Evolutionary conservation across 1,140 invertebrate genomes (phyloP).

Genomic region (Aphidius gifuensis): DNA sequence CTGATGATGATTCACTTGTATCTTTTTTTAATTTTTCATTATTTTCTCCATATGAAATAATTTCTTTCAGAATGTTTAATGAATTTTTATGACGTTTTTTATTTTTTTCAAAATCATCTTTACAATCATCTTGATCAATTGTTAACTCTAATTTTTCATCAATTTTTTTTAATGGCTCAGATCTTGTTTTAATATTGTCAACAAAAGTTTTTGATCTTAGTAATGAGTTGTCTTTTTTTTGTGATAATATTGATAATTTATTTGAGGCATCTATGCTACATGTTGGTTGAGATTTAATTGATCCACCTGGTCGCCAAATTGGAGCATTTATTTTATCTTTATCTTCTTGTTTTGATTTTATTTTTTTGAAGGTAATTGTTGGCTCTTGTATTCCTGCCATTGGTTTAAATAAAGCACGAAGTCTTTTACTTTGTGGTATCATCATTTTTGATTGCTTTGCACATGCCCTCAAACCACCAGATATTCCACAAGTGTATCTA

Average conservation of each 20-base stretch:
- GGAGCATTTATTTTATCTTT: background rate
- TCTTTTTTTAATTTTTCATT: slow-evolving; percentile 11
- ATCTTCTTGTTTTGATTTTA: background rate
- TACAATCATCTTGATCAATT: background rate
- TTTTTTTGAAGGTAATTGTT: background rate
- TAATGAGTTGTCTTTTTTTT: background rate
- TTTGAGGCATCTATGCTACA: no score
- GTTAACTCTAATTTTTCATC: background rate
- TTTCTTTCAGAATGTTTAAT: slow-evolving; percentile 28
- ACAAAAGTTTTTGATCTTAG: slow-evolving; percentile 4
- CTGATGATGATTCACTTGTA: background rate
- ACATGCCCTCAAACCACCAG: background rate
- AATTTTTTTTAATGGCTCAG: background rate
- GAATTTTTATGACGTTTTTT: slow-evolving; percentile 5
- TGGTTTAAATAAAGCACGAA: slow-evolving; percentile 6
- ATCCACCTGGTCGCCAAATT: no score
- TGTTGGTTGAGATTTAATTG: no score
- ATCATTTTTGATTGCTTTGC: slow-evolving; percentile 12
- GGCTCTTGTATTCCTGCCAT: slow-evolving; percentile 6
- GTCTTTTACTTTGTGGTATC: slow-evolving; percentile 4
- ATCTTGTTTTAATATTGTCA: no score
- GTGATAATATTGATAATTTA: background rate
- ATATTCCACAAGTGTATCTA: slow-evolving; percentile 1
- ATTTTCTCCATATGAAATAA: slow-evolving; percentile 23
- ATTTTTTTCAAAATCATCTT: background rate